Conservation (phyloP, 2,888 invertebrate genomes). For the Rhopalosiphum nymphaeae region DNA sequence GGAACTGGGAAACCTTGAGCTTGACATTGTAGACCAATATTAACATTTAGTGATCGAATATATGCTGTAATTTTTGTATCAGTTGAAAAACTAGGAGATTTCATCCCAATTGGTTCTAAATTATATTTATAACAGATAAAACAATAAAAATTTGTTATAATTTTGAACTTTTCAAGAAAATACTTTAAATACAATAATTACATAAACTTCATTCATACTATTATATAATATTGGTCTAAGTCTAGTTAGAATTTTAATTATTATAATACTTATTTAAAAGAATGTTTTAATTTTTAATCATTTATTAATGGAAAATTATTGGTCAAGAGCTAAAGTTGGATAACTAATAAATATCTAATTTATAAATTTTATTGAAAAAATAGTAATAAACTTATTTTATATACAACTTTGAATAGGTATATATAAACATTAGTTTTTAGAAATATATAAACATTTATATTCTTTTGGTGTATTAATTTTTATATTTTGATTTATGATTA, state of each 20-base stretch:
- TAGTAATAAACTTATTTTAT: background rate
- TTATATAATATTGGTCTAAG: background rate
- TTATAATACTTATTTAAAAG: background rate
- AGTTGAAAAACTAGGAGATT: conserved; percentile 77
- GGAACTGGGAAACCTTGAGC: conserved; percentile 76
- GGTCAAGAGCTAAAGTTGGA: background rate
- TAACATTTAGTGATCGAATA: conserved; percentile 68
- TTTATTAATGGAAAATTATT: background rate
- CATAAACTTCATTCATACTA: background rate
- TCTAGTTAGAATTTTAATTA: background rate
- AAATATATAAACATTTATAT: background rate
- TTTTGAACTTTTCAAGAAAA: background rate
- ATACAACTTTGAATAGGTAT: background rate
- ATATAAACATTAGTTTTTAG: background rate
- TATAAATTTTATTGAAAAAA: background rate
- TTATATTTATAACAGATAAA: conserved; percentile 34
- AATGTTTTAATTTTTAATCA: background rate
- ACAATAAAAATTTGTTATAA: background rate
- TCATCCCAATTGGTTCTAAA: conserved; percentile 78
- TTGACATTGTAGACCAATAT: conserved; percentile 72
- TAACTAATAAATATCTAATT: background rate
- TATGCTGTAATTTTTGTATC: conserved; percentile 71
- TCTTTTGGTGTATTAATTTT: background rate
- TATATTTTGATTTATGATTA: background rate
- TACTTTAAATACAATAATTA: background rate